Evolutionary conservation across 2,888 invertebrate species (phyloP).

Genomic region (Flabesymbios commensalis): DNA sequence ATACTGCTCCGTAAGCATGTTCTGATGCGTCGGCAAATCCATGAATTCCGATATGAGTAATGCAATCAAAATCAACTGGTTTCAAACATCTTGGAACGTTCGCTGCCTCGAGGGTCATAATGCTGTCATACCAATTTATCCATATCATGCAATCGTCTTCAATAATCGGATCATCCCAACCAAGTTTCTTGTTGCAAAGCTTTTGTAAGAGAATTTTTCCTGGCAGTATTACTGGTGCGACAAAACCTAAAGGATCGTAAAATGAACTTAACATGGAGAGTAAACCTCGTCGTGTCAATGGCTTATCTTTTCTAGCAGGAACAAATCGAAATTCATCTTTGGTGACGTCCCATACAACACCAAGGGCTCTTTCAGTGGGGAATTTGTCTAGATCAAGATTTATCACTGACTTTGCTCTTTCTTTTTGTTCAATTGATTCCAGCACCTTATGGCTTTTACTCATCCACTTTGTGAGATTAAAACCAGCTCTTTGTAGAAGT

Average conservation of each 20-base stretch:
- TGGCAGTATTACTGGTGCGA: conserved; percentile 31
- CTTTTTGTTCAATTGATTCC: neutral
- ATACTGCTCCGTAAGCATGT: conserved; percentile 6
- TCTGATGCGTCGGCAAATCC: conserved; percentile 12
- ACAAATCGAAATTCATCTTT: conserved; percentile 33
- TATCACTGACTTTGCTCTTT: neutral
- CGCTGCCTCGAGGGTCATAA: neutral
- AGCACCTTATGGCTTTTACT: conserved; percentile 6
- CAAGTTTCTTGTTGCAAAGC: conserved; percentile 17
- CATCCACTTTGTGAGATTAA: conserved; percentile 11
- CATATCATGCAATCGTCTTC: neutral
- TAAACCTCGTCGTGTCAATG: conserved; percentile 32
- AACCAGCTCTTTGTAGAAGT: neutral
- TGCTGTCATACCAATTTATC: neutral
- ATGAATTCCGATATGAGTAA: neutral
- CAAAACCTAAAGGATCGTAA: conserved; percentile 38
- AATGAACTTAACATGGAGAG: conserved; percentile 32
- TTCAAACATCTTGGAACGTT: conserved; percentile 9
- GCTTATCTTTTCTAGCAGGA: conserved; percentile 26
- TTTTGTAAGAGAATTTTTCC: conserved; percentile 33
- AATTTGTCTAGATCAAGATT: neutral
- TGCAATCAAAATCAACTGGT: conserved; percentile 3
- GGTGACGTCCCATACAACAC: conserved; percentile 34
- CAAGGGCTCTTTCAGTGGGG: conserved; percentile 9
- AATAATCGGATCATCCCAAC: conserved; percentile 33